Percentiles rank a stretch among this genome's conserved stretches.
phyloP scores from a whole-genome alignment of 2,888 invertebrate species.

The Endomychus coccineus region DNA sequence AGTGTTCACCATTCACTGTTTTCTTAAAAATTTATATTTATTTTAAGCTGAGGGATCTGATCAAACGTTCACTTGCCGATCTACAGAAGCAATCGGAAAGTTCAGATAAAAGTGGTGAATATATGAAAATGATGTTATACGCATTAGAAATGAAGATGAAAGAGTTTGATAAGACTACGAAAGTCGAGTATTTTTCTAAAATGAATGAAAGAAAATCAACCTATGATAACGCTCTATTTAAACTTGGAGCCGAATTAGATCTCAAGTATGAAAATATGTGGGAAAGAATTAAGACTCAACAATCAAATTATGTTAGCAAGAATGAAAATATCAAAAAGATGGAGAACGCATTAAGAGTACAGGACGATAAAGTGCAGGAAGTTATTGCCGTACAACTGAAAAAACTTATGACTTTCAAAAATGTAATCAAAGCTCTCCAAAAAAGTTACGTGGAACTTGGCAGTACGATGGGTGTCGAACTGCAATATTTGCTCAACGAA shows the following conservation, averaged over 20 bases:
- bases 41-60: too few species aligned
- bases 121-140: constrained; percentile 45
- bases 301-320: too few species aligned
- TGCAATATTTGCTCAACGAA: constrained; percentile 33
- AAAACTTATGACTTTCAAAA: constrained; percentile 25
- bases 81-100: too few species aligned
- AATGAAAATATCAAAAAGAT: too few species aligned
- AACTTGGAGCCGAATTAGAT: constrained; percentile 29
- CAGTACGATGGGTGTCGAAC: constrained; percentile 19
- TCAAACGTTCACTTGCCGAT: too few species aligned
- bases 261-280: constrained; percentile 27
- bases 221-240: constrained; percentile 28
- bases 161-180: constrained; percentile 31
- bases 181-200: constrained; percentile 36
- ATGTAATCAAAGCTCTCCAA: constrained; percentile 28
- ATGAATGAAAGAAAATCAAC: constrained; percentile 35
- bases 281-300: constrained; percentile 26
- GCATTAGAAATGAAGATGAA: constrained; percentile 45
- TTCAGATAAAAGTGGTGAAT: constrained; percentile 44
- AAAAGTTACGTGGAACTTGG: constrained; percentile 21
- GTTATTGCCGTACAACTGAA: constrained; percentile 26
- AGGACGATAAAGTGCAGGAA: constrained; percentile 31
- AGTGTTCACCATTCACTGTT: too few species aligned
- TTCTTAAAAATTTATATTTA: too few species aligned
- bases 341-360: too few species aligned